Evolutionary conservation across 2,797 vertebrate species (phyloP).

Genomic region (Benthosema pterotum): DNA sequence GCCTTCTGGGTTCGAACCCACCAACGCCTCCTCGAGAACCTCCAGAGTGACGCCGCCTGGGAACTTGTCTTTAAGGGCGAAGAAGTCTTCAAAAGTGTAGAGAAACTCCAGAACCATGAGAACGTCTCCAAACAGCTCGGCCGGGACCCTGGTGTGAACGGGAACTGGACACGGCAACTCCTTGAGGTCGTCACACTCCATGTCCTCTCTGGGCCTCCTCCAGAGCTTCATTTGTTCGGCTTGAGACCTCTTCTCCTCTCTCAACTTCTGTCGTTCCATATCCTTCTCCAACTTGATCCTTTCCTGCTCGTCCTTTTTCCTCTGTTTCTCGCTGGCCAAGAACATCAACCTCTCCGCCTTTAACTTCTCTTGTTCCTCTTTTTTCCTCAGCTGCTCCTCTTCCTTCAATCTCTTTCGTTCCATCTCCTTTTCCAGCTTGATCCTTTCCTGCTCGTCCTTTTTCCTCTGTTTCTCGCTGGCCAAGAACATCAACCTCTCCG

Average conservation of each 20-base stretch:
- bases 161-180: slow-evolving; percentile 88
- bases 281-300: too few species aligned
- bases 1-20: slow-evolving; percentile 94
- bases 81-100: slow-evolving; percentile 91
- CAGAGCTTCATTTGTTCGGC: slow-evolving; percentile 92
- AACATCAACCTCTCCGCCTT: too few species aligned
- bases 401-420: too few species aligned
- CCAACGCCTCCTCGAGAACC: slow-evolving; percentile 96
- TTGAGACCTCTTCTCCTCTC: slow-evolving; percentile 94
- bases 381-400: too few species aligned
- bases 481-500: too few species aligned
- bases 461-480: too few species aligned
- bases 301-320: too few species aligned
- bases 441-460: too few species aligned
- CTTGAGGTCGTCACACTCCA: slow-evolving; percentile 98
- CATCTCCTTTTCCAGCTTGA: too few species aligned
- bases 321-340: too few species aligned
- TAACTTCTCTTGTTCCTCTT: too few species aligned
- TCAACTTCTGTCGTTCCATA: slow-evolving; percentile 92
- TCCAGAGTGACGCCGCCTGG: slow-evolving; percentile 94
- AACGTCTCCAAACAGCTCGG: slow-evolving; percentile 93
- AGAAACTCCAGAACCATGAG: slow-evolving; percentile 98
- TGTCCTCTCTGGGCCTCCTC: slow-evolving; percentile 95
- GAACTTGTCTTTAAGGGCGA: slow-evolving; percentile 96
- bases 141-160: slow-evolving; percentile 90